phyloP scores from a whole-genome alignment of 2,113 vertebrate genomes.

The Axis porcinus region DNA sequence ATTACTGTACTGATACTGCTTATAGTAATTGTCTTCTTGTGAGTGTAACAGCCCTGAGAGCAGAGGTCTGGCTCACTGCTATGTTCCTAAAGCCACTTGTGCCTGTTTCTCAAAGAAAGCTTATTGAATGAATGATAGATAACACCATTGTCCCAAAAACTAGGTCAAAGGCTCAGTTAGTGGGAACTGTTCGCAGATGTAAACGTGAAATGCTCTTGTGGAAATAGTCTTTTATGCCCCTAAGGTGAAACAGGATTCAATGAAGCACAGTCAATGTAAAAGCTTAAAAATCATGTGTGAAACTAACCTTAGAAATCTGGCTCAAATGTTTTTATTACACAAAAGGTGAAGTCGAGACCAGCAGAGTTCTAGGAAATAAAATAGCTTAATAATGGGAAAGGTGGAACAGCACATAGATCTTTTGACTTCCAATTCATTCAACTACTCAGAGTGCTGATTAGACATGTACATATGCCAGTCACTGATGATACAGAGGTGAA shows the following conservation, averaged over 20 bases:
- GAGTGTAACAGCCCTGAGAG: not conserved
- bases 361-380: not conserved
- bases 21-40: not conserved
- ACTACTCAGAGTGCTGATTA: not conserved
- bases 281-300: not conserved
- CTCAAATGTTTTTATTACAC: not conserved
- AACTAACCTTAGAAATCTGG: not conserved
- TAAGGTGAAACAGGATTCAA: not conserved
- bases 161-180: not conserved
- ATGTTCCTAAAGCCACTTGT: not conserved
- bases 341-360: not conserved
- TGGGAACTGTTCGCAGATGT: not conserved
- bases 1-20: not conserved
- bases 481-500: not conserved
- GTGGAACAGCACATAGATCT: not conserved
- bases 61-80: not conserved
- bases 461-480: not conserved
- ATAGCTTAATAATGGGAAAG: not conserved
- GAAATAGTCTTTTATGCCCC: not conserved
- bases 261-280: not conserved
- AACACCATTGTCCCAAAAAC: not conserved
- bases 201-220: not conserved
- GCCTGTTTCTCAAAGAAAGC: not conserved
- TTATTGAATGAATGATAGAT: not conserved
- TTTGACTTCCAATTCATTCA: not conserved